A percentile compares a stretch with the other conserved stretches of the same genome.
phyloP scores from a whole-genome alignment of 2,888 invertebrate species.

The Lithophane ornitopus region DNA sequence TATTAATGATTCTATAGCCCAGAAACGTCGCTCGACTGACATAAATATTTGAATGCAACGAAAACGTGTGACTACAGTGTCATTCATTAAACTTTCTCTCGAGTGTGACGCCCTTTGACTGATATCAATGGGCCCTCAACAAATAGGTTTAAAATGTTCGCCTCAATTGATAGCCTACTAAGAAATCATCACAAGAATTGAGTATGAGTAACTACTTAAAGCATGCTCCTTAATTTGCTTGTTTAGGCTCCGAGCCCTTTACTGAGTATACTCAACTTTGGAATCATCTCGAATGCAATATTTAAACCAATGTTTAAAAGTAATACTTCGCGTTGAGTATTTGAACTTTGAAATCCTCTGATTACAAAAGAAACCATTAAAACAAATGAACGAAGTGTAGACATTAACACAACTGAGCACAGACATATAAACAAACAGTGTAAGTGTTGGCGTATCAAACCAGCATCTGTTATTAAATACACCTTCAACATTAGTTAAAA shows the following conservation, averaged over 20 bases:
- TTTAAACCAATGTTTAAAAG: constrained; percentile 17
- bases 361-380: constrained; percentile 33
- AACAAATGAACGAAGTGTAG: constrained; percentile 28
- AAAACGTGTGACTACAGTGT: constrained; percentile 71
- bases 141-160: constrained; percentile 69
- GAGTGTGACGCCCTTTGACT: constrained; percentile 73
- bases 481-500: constrained; percentile 65
- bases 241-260: constrained; percentile 52
- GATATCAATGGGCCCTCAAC: constrained; percentile 71
- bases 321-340: constrained; percentile 1
- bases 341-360: constrained; percentile 11
- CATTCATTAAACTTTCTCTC: constrained; percentile 79
- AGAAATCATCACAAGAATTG: constrained; percentile 64
- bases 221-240: constrained; percentile 59
- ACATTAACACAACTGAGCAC: constrained; percentile 17
- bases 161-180: constrained; percentile 67
- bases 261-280: constrained; percentile 15
- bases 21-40: constrained; percentile 66
- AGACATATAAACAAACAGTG: constrained; percentile 41
- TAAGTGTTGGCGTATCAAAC: constrained; percentile 59
- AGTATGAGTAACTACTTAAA: constrained; percentile 63
- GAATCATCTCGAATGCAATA: constrained; percentile 39
- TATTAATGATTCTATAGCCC: constrained; percentile 56
- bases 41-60: constrained; percentile 75
- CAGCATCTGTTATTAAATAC: constrained; percentile 57